Percentiles rank a stretch among this genome's conserved stretches.
Evolutionary conservation across 2,113 vertebrate genomes (phyloP).

Genomic region (Ellobius talpinus): DNA sequence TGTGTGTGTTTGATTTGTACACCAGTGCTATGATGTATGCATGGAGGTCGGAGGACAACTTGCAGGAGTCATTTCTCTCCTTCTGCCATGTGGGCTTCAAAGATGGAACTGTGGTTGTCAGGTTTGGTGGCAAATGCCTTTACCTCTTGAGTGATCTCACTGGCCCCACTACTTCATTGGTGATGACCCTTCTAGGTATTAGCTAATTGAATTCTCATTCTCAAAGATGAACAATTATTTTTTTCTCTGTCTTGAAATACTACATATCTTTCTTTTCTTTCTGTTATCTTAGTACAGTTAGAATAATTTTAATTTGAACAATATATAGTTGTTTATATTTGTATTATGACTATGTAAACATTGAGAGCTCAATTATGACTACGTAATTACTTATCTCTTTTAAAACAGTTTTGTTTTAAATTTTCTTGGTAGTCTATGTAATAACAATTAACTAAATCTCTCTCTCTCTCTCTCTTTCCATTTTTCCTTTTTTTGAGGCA

Average conservation of each 20-base stretch:
- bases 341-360: neutral
- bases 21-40: neutral
- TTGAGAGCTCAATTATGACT: neutral
- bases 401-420: slow-evolving; percentile 2
- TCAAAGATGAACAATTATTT: neutral
- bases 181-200: neutral
- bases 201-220: neutral
- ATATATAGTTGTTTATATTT: neutral
- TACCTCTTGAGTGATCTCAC: neutral
- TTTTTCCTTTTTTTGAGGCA: neutral
- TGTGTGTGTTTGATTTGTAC: neutral
- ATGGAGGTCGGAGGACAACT: neutral
- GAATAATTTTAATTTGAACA: neutral
- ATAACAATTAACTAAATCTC: neutral
- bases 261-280: neutral
- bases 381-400: neutral
- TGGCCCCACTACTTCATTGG: neutral
- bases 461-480: too few relatives aligned
- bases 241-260: neutral
- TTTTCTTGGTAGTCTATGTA: neutral
- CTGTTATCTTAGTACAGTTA: neutral
- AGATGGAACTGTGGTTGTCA: neutral
- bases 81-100: neutral
- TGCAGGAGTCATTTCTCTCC: neutral
- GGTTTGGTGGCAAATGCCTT: neutral